phyloP scores from a whole-genome alignment of 2,113 vertebrate species.

The Passer montanus region DNA sequence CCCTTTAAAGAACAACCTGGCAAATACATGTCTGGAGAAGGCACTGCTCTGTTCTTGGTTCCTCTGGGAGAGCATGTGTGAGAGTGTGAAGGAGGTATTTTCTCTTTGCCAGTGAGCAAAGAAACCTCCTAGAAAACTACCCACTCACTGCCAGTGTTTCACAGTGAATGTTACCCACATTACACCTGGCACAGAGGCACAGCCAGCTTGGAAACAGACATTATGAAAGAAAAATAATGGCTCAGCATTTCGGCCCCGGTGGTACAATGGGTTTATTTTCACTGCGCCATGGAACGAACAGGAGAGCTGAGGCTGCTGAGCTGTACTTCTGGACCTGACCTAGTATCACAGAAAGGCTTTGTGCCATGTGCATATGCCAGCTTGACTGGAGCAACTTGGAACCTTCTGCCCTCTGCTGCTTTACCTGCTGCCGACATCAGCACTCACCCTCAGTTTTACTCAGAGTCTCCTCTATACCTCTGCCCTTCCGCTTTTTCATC shows the following conservation, averaged over 20 bases:
- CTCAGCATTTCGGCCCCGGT: not conserved
- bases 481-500: not conserved
- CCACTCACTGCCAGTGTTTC: not conserved
- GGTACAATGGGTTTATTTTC: conserved; percentile 50
- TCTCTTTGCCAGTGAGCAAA: not conserved
- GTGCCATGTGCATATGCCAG: not conserved
- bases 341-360: conserved; percentile 1
- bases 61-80: not conserved
- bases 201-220: not conserved
- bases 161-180: not conserved
- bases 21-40: not conserved
- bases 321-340: not conserved
- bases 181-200: conserved; percentile 16
- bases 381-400: not conserved
- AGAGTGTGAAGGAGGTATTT: conserved; percentile 24
- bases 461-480: not conserved
- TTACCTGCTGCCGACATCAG: not conserved
- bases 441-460: not conserved
- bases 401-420: not conserved
- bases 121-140: not conserved
- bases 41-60: not conserved
- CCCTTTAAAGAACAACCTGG: not conserved
- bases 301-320: not conserved
- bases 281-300: accelerated
- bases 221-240: conserved; percentile 46